Conservation (phyloP, 1,140 invertebrate species). For the Eueides isabella region DNA sequence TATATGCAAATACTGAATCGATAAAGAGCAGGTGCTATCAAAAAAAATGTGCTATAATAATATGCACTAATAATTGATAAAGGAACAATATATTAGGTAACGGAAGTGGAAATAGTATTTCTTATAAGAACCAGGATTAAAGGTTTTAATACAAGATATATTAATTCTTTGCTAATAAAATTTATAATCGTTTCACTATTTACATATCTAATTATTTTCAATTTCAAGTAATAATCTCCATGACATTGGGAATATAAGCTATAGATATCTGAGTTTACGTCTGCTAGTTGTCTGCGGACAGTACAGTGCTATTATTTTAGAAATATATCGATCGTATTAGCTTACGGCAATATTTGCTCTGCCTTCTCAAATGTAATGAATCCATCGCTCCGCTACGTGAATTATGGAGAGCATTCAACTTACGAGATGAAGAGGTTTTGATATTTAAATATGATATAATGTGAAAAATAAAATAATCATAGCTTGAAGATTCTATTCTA, state of each 20-base stretch:
- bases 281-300: background rate
- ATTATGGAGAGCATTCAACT: conserved; percentile 15
- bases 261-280: background rate
- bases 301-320: conserved; percentile 8
- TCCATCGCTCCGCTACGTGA: conserved; percentile 41
- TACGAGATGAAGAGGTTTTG: background rate
- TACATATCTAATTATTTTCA: background rate
- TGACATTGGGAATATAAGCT: background rate
- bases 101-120: no score
- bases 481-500: no score
- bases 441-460: background rate
- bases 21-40: background rate
- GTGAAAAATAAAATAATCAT: no score
- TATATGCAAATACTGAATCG: conserved; percentile 1
- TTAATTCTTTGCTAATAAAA: no score
- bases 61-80: no score
- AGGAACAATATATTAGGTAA: no score
- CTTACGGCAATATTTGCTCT: conserved; percentile 46
- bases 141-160: no score
- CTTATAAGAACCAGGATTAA: no score
- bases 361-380: conserved; percentile 47
- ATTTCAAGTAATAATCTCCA: background rate
- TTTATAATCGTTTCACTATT: no score
- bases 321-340: conserved; percentile 33
- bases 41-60: no score